Base-by-base conservation (phyloP, 2,797 vertebrate genomes). In the Gambusia yucatana region DNA sequence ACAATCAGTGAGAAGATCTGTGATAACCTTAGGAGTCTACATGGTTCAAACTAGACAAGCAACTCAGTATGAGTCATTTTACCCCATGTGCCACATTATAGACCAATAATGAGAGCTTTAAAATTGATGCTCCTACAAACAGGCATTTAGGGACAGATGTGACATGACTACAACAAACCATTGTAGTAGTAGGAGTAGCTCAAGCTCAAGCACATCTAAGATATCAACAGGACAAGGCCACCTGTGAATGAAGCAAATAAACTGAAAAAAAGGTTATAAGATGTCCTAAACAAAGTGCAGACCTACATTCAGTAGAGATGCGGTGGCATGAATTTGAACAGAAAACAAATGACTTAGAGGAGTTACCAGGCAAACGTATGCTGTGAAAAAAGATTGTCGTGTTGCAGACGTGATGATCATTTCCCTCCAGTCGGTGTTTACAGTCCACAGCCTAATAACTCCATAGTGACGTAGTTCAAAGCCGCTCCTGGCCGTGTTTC, bases 401-500 rank as follows among this genome's bases (percentile, higher is more conserved):
- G 61, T 63, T 70, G 82, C 50, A 30, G 57, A 73, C 50, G 4
- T 39, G 36, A 41, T 44, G 1, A 75, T 85, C 47, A 82, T 87
- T 83, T 84, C 75, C 87, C 65, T 25, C 16, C 43, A 13, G 61
- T 77, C 75, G 82, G 82, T 74, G 14, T 84, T 47, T 50, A 28
- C 77, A 61, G 82, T 79, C 73, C 76, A 57, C 77, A 75, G 82
- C 75, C 69, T 86, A 87, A 88, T 87, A 79, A 81, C 76, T 78
- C 4, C 86, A 85, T 30, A 67, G 78, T 91, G 86, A 87, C 57
- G 83, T 72, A 67, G 84, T 87, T 92, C 78, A 90, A 90, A 90
- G 88, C 67, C 6, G 1, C 78, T 82, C 5, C 39, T 36, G 80
- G 77, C 70, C 59, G 36, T 55, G 80, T 93, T 92, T 92, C 87